A percentile compares a stretch with the other conserved stretches of the same genome.
Conservation (phyloP, 2,113 vertebrate species). For the Lagopus muta region DNA sequence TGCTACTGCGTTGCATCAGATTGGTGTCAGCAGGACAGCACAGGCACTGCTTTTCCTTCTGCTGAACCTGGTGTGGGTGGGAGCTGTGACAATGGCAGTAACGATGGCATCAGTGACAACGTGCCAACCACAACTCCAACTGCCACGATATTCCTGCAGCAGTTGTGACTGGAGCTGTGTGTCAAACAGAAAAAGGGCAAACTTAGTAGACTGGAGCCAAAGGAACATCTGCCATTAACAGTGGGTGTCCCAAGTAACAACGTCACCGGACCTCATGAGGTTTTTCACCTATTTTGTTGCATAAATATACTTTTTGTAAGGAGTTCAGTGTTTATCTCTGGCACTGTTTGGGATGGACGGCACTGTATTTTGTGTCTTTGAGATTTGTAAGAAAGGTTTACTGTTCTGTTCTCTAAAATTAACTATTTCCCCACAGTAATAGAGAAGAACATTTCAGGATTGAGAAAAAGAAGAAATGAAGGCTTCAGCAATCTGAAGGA, state of each 20-base stretch:
- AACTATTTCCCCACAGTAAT: neutral
- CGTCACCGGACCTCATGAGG: neutral
- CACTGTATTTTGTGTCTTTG: neutral
- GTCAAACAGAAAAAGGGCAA: neutral
- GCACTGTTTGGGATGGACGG: neutral
- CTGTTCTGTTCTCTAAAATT: neutral
- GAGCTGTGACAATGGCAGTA: neutral
- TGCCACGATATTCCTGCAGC: neutral
- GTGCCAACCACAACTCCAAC: neutral
- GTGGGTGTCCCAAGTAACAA: neutral
- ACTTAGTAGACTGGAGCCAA: neutral
- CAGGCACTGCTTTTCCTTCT: neutral
- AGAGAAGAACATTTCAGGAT: neutral
- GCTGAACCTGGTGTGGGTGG: neutral
- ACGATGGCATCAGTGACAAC: neutral
- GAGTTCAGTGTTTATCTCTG: neutral
- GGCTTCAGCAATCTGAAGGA: neutral
- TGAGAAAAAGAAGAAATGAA: neutral
- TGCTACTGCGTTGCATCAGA: neutral
- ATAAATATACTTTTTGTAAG: neutral
- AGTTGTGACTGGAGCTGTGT: neutral
- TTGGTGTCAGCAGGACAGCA: neutral
- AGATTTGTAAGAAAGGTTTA: neutral
- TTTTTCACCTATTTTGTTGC: neutral
- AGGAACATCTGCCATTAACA: neutral